Evolutionary conservation across 2,888 invertebrate genomes (phyloP), one percentile per base, ranked within the genome.

Genomic region (Ichneumoninae sp.): DNA sequence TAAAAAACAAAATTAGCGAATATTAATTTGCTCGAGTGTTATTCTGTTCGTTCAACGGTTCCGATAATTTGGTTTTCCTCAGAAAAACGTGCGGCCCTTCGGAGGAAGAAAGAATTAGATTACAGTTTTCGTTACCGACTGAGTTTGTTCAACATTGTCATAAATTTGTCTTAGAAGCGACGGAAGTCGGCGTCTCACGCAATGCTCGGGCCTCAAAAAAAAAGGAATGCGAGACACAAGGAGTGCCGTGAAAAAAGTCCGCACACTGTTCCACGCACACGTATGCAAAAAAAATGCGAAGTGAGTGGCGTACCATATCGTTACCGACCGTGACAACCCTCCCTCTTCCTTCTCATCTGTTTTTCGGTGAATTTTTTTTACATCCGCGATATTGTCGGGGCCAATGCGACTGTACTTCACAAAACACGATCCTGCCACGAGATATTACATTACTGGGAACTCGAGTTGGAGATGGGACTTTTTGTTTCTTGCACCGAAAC

Each of bases 321-420:
- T 86, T 86, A 89, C 88, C 82, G 86, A 90, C 88, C 89, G 89
- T 89, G 89, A 89, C 89, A 87, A 85, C 74, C 74, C 60, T 74
- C 74, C 60, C 19, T 44, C 60, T 74, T 74, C 84, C 75, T 62
- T 62, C 33, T 62, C 62, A 33, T 33, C 16, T 62, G 36, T 65
- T 47, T 75, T 75, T 65, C 65, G 54, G 74, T 60, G 74, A 75
- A 75, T 75, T 75, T 65, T 65, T 75, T 75, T 74, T 74, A 65
- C 74, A 75, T 75, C 74, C 74, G 74, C 33, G 57, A 72, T 72
- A 72, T 72, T 72, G 72, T 72, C 47, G 66, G 40, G 6, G 19
- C 62, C 66, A 40, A 40, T 30, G 66, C 40, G 40, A 44, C 40
- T 65, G 7, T 26, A 65, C 65, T 16, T 10, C 44, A 26, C 19